A percentile compares a stretch with the other conserved stretches of the same genome.
These are phyloP conservation scores for Pachyseris speciosa DNA, from an alignment of 64 coral and sea anemone genomes.

Conservation along the genomic window DNA sequence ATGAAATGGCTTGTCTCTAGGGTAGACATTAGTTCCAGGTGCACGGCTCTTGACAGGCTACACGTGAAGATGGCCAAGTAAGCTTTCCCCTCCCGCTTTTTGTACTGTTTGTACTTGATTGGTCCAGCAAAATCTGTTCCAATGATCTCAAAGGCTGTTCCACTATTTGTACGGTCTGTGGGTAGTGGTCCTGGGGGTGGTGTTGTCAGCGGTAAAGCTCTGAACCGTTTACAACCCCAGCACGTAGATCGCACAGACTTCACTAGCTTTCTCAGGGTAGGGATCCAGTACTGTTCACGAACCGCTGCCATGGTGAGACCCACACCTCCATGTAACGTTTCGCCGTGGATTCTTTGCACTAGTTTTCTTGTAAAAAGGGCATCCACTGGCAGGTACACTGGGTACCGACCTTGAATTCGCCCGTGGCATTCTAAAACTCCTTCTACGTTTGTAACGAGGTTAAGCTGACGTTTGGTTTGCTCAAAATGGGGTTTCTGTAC, in stretches of 20 bases:
- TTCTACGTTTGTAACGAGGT: constrained; percentile 8
- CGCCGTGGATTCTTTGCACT: neutral
- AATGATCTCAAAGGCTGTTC: constrained; percentile 12
- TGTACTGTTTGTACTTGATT: neutral
- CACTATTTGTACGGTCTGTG: neutral
- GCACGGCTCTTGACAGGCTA: neutral
- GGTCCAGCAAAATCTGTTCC: constrained; percentile 31
- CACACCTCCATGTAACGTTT: constrained; percentile 32
- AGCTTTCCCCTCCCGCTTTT: neutral
- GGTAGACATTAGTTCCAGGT: neutral
- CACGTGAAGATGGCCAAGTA: neutral
- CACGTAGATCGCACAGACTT: constrained; percentile 1
- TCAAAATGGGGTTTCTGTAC: no score
- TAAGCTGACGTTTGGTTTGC: no score
- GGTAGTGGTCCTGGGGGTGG: constrained; percentile 26
- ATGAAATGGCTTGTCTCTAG: constrained; percentile 39
- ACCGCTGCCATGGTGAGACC: neutral
- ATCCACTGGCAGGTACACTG: constrained; percentile 9
- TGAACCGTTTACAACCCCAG: constrained; percentile 33
- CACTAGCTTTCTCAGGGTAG: constrained; percentile 27
- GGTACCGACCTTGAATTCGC: constrained; percentile 35
- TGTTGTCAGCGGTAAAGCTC: neutral
- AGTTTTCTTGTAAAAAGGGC: constrained; percentile 24
- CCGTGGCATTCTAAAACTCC: constrained; percentile 25
- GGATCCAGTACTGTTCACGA: constrained; percentile 28